phyloP scores from a whole-genome alignment of 2,888 invertebrate species.

The Resseliella maxima region DNA sequence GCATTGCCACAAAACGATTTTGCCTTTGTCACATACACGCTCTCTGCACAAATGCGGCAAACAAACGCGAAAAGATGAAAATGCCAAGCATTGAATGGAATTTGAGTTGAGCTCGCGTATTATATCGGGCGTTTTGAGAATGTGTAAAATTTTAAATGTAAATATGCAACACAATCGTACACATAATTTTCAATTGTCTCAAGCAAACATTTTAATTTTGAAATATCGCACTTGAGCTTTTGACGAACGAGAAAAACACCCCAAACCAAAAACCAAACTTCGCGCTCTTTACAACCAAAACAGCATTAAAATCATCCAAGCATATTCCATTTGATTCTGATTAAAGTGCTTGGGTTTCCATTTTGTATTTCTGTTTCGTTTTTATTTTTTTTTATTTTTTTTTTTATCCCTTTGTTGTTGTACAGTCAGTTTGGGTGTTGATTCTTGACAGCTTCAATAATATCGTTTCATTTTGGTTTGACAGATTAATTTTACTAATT shows the following conservation, averaged over 20 bases:
- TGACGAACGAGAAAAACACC: not conserved
- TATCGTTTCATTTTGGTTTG: not conserved
- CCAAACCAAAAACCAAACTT: no score
- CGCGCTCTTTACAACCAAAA: no score
- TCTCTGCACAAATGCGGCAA: not conserved
- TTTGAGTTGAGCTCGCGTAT: constrained; percentile 15
- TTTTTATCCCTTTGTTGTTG: not conserved
- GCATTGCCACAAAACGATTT: not conserved
- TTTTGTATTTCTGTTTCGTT: not conserved
- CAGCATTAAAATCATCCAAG: not conserved
- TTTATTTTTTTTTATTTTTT: not conserved
- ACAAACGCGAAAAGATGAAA: not conserved
- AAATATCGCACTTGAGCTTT: not conserved
- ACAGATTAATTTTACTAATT: constrained; percentile 16
- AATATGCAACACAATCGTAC: constrained; percentile 25
- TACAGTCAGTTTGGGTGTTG: not conserved
- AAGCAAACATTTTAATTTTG: constrained; percentile 39
- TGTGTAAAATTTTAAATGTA: not conserved
- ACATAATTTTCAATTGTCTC: constrained; percentile 47
- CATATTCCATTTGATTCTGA: not conserved
- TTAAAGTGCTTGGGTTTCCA: not conserved
- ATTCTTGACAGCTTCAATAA: constrained; percentile 48
- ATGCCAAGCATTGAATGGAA: not conserved
- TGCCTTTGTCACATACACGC: not conserved
- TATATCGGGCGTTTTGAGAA: not conserved